Evolutionary conservation across 2,888 invertebrate genomes (phyloP).

Genomic region (Noctua janthe): DNA sequence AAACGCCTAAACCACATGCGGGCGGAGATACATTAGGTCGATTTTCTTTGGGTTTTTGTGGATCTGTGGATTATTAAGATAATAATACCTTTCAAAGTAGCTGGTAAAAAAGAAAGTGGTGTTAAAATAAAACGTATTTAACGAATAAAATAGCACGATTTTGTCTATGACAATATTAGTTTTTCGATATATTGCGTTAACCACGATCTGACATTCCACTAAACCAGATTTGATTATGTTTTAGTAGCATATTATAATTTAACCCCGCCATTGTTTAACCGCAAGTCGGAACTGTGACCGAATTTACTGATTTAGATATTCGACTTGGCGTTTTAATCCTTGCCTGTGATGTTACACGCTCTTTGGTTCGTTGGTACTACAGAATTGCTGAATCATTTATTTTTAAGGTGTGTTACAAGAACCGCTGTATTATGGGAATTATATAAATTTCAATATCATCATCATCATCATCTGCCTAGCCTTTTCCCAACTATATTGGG

Average conservation of each 20-base stretch:
- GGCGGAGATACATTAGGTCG: conserved; percentile 57
- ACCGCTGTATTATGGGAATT: too few species aligned
- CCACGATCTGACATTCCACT: conserved; percentile 20
- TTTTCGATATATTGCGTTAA: conserved; percentile 12
- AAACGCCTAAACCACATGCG: conserved; percentile 57
- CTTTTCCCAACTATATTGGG: too few species aligned
- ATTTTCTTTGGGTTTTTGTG: conserved; percentile 47
- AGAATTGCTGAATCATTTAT: conserved; percentile 22
- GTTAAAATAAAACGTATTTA: neutral
- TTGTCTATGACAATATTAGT: neutral
- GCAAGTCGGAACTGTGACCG: conserved; percentile 13
- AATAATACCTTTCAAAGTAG: conserved; percentile 20
- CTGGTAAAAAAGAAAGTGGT: conserved; percentile 3
- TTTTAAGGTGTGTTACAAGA: neutral
- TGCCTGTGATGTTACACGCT: conserved; percentile 6
- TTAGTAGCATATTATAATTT: conserved; percentile 11
- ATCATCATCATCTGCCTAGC: too few species aligned
- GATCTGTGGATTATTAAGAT: conserved; percentile 52
- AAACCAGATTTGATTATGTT: conserved; percentile 18
- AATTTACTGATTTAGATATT: conserved; percentile 42
- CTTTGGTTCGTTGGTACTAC: neutral
- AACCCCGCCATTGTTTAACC: conserved; percentile 6
- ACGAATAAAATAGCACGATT: neutral
- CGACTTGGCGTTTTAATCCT: conserved; percentile 30
- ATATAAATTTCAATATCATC: neutral